These are phyloP conservation scores for Hyposmocoma kahamanoa DNA, from an alignment of 1,140 invertebrate genomes.

Conservation along the genomic window DNA sequence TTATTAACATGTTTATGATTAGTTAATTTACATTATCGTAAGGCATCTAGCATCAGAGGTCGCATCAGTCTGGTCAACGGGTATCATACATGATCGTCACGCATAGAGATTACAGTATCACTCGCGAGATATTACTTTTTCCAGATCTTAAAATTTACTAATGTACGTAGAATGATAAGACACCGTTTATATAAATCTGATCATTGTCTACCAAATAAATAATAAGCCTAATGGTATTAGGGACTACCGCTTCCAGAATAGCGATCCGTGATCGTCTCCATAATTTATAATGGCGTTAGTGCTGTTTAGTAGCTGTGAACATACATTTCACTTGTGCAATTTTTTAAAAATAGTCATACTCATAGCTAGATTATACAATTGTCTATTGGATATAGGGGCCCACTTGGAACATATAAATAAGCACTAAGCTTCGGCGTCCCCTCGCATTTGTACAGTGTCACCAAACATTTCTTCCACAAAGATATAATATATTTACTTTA, in stretches of 20 bases:
- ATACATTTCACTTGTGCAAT: slow-evolving; percentile 71
- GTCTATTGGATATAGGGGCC: slow-evolving; percentile 71
- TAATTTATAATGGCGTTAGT: slow-evolving; percentile 54
- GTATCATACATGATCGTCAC: slow-evolving; percentile 38
- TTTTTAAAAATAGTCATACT: slow-evolving; percentile 70
- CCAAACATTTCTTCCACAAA: slow-evolving; percentile 66
- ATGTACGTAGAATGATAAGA: slow-evolving; percentile 53
- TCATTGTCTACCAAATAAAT: slow-evolving; percentile 47
- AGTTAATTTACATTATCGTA: slow-evolving; percentile 67
- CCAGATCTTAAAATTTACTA: slow-evolving; percentile 65
- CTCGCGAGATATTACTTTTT: slow-evolving; percentile 62
- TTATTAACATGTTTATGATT: slow-evolving; percentile 67
- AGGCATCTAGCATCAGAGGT: slow-evolving; percentile 70
- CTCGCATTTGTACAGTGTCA: slow-evolving; percentile 34
- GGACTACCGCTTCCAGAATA: slow-evolving; percentile 43
- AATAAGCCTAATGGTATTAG: slow-evolving; percentile 30
- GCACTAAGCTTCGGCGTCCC: slow-evolving; percentile 53
- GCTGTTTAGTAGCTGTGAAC: slow-evolving; percentile 68
- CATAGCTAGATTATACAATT: slow-evolving; percentile 71
- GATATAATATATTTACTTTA: slow-evolving; percentile 66
- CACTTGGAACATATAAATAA: slow-evolving; percentile 47
- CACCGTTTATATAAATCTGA: slow-evolving; percentile 48
- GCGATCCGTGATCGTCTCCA: slow-evolving; percentile 46
- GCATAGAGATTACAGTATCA: slow-evolving; percentile 71
- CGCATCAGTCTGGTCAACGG: slow-evolving; percentile 56